Percentiles rank a stretch among this genome's conserved stretches.
Evolutionary conservation across 1,140 invertebrate genomes (phyloP).

Genomic region (Cydia strobilella): DNA sequence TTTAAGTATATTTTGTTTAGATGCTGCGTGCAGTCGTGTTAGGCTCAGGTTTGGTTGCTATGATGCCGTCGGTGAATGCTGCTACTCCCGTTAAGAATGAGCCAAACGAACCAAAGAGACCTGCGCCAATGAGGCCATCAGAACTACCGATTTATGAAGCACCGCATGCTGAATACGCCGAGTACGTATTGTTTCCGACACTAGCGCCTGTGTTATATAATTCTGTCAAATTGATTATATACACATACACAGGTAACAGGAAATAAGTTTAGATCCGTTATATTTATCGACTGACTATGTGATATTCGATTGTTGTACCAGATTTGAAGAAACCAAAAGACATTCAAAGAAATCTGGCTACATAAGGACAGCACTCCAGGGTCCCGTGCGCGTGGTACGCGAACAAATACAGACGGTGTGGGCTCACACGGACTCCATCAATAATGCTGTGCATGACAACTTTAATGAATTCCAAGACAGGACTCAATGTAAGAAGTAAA

Average conservation of each 20-base stretch:
- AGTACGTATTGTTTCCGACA: conserved; percentile 53
- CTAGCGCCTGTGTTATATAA: conserved; percentile 20
- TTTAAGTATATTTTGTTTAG: conserved; percentile 46
- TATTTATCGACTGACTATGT: conserved; percentile 31
- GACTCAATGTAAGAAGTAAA: conserved; percentile 64
- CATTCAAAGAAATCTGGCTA: conserved; percentile 58
- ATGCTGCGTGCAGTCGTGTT: conserved; percentile 73
- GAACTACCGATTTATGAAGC: conserved; percentile 81
- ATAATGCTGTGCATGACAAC: conserved; percentile 59
- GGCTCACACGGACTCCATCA: conserved; percentile 61
- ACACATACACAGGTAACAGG: conserved; percentile 24
- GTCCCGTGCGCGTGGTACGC: conserved; percentile 63
- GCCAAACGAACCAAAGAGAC: conserved; percentile 48
- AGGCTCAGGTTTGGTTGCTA: conserved; percentile 59
- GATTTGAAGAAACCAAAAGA: conserved; percentile 54
- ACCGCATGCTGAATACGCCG: conserved; percentile 69
- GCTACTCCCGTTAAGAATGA: conserved; percentile 62
- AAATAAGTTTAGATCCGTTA: background rate
- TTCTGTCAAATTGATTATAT: conserved; percentile 20
- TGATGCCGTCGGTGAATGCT: conserved; percentile 64
- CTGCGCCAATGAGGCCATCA: conserved; percentile 74
- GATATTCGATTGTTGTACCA: conserved; percentile 37
- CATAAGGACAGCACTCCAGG: conserved; percentile 56
- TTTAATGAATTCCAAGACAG: conserved; percentile 66
- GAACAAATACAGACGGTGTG: conserved; percentile 59